These are phyloP conservation scores for Chaetophractus vellerosus DNA, from an alignment of 2,797 vertebrate genomes.

Conservation along the genomic window DNA sequence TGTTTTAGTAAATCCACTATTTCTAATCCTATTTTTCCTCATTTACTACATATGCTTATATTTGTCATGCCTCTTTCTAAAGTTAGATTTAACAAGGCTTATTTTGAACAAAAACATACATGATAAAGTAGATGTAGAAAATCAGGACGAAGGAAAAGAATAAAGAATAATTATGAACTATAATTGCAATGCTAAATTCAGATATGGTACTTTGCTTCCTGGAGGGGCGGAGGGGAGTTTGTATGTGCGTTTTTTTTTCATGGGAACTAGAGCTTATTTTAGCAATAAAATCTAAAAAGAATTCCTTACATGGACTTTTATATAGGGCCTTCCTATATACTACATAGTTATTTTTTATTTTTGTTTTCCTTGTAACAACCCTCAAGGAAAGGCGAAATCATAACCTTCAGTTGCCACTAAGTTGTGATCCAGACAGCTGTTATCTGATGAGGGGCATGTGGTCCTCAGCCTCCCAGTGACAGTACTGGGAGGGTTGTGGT, in stretches of 20 bases:
- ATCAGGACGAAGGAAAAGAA: conserved; percentile 6
- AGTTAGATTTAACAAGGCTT: conserved; percentile 51
- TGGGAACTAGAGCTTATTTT: background rate
- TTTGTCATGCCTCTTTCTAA: conserved; percentile 24
- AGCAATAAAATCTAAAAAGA: conserved; percentile 33
- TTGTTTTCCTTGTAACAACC: background rate
- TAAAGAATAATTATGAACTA: background rate
- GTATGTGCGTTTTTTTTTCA: background rate
- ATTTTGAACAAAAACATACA: conserved; percentile 45
- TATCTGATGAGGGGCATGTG: background rate
- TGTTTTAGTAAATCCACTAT: conserved; percentile 55
- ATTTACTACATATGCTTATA: conserved; percentile 39
- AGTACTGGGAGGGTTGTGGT: background rate
- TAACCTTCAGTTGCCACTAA: background rate
- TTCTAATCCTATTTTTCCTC: conserved; percentile 44
- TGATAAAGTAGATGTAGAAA: conserved; percentile 22
- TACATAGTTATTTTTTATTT: background rate
- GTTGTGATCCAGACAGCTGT: background rate
- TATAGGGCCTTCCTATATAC: background rate
- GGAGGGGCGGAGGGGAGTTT: background rate
- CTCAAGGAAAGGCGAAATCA: conserved; percentile 2
- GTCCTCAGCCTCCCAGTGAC: background rate
- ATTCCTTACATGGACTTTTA: background rate
- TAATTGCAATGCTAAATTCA: conserved; percentile 23
- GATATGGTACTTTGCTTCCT: background rate